Base-by-base conservation (phyloP, 2,113 vertebrate genomes). In the Mesembrinibis cayennensis region DNA sequence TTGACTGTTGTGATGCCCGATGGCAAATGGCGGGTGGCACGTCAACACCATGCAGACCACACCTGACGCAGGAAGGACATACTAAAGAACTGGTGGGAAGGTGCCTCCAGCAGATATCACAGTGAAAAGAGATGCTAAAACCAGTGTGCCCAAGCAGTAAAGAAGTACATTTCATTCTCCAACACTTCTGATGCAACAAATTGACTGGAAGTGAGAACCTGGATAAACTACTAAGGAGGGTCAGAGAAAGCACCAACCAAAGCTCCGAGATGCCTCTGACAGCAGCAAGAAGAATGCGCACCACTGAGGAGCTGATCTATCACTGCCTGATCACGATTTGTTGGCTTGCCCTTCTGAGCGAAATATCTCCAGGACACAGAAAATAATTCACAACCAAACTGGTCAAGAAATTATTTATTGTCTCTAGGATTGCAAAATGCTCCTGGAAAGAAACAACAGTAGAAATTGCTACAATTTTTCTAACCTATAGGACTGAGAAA, bases 331-430 rank as follows among this genome's bases (percentile, higher is more conserved):
- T 87, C 93, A 87, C 49, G 0, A 85, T 92, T 89, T 93, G 82
- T 61, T 92, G 52, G 69, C 70, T 91, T 61, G 86, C 86, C 77
- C 69, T 95, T 93, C 77, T 26, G 34, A 91, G 58, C 40, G 0
- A 87, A 95, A 69, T 79, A 91, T 87, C 77, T 89, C 73, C 42
- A 38, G 63, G 56, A 91, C 89, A 87, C 52, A 79, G 89, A 81
- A 93, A 96, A 92, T 93, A 95, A 95, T 87, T 94, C 89, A 96
- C 73, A 95, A 62, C 38, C 73, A 93, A 95, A 95, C 84, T 50
- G 66, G 78, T 45, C 47, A 91, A 87, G 89, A 85, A 91, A 94
- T 85, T 92, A 95, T 92, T 96, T 91, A 94, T 36, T 82, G 78
- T 82, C 81, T 77, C 53, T 58, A 69, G 74, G 62, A 82, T 30